A percentile compares a stretch with the other conserved stretches of the same genome.
Evolutionary conservation across 2,888 invertebrate genomes (phyloP).

Genomic region (Salticus scenicus): DNA sequence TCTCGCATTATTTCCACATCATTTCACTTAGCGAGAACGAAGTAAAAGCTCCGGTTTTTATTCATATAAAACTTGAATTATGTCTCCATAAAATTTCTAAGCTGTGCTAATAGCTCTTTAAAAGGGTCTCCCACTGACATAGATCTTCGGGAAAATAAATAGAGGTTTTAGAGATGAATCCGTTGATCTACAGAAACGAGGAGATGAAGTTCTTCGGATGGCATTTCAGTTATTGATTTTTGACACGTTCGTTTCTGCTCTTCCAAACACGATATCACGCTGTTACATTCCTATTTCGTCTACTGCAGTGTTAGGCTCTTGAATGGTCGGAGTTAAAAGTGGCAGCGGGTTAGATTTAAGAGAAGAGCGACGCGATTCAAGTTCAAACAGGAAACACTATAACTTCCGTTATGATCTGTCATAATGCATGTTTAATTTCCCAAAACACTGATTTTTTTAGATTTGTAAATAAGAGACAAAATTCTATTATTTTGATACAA

Average conservation of each 20-base stretch:
- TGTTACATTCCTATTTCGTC: not conserved
- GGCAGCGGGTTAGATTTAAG: too few species aligned
- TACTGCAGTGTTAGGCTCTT: slow-evolving; percentile 8
- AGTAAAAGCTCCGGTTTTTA: not conserved
- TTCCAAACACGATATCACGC: not conserved
- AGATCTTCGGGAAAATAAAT: not conserved
- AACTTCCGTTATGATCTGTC: too few species aligned
- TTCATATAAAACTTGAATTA: slow-evolving; percentile 19
- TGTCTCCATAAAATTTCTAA: slow-evolving; percentile 9
- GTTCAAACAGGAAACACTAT: too few species aligned
- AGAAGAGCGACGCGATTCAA: too few species aligned
- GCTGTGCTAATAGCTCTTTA: slow-evolving; percentile 9
- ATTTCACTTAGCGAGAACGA: not conserved
- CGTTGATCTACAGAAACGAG: slow-evolving; percentile 49
- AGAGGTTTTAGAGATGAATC: slow-evolving; percentile 32
- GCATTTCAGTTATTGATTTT: slow-evolving; percentile 69
- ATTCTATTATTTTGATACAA: too few species aligned
- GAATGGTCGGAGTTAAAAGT: not conserved
- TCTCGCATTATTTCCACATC: not conserved
- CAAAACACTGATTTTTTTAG: too few species aligned
- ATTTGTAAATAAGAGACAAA: too few species aligned
- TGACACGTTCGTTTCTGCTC: slow-evolving; percentile 52
- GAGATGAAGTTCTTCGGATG: slow-evolving; percentile 55
- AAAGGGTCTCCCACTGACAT: slow-evolving; percentile 6
- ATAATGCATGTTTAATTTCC: too few species aligned